These are phyloP conservation scores for Drosophila nigromelanica DNA, from an alignment of 1,140 invertebrate genomes.

Conservation along the genomic window DNA sequence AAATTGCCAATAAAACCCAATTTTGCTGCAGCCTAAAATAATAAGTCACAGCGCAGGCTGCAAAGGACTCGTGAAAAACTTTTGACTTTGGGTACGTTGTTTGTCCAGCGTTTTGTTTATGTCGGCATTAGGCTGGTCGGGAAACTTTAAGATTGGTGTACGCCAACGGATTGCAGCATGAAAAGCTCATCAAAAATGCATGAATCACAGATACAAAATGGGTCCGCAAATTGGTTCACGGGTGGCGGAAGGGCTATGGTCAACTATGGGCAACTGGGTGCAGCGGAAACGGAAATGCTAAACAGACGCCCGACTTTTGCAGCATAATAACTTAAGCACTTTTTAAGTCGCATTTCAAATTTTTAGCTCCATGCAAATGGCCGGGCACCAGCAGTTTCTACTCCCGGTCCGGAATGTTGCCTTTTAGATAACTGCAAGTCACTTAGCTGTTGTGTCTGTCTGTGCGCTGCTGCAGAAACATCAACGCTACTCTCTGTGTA, in stretches of 20 bases:
- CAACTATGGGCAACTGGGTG: constrained; percentile 31
- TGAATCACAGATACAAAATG: constrained; percentile 4
- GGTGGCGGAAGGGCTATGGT: neutral
- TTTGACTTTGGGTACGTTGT: constrained; percentile 17
- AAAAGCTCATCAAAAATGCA: constrained; percentile 61
- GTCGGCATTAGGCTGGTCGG: neutral
- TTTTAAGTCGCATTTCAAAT: constrained; percentile 72
- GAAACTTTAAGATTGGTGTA: constrained; percentile 33
- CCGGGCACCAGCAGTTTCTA: neutral
- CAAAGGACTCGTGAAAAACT: constrained; percentile 7
- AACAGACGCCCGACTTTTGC: constrained; percentile 38
- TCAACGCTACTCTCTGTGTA: too few species aligned
- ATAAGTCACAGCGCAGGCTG: constrained; percentile 44
- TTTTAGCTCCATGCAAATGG: constrained; percentile 13
- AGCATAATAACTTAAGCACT: constrained; percentile 73
- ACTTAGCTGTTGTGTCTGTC: too few species aligned
- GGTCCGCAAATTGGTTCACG: too few species aligned
- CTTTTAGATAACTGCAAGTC: too few species aligned
- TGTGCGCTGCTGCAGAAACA: too few species aligned
- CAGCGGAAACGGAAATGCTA: constrained; percentile 71
- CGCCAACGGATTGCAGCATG: constrained; percentile 43
- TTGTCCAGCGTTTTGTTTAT: constrained; percentile 28
- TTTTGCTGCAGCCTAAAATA: constrained; percentile 63
- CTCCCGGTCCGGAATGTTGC: neutral
- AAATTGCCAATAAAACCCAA: constrained; percentile 74